A percentile compares a stretch with the other conserved stretches of the same genome.
Conservation (phyloP, 2,797 vertebrate species). For the Podarcis lilfordi region DNA sequence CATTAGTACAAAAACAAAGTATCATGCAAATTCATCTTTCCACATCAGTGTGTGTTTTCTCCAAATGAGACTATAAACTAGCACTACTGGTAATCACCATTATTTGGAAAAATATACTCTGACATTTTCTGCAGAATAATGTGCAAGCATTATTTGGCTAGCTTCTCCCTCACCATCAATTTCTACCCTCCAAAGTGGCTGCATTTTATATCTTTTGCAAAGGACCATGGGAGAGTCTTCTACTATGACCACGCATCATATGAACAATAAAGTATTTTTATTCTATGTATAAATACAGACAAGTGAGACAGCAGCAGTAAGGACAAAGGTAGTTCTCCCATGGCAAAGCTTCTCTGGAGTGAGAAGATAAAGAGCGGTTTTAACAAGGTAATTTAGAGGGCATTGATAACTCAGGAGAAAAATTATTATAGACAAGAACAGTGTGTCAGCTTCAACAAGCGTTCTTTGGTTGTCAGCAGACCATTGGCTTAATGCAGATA, state of each 20-base stretch:
- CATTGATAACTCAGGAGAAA: neutral
- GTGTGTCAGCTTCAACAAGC: neutral
- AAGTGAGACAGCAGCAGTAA: conserved; percentile 3
- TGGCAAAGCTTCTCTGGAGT: conserved; percentile 4
- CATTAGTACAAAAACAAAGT: neutral
- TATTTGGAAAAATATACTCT: neutral
- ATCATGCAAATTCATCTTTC: neutral
- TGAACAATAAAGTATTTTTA: conserved; percentile 26
- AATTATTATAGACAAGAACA: neutral
- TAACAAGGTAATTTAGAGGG: conserved; percentile 9
- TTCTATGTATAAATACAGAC: conserved; percentile 19
- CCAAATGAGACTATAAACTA: neutral
- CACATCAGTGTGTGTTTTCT: too few relatives aligned
- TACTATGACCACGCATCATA: neutral
- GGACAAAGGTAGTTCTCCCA: neutral
- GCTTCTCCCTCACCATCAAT: neutral
- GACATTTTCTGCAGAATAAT: neutral
- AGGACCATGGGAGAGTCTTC: neutral
- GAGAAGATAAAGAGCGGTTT: neutral
- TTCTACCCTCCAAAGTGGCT: neutral
- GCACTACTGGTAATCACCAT: neutral
- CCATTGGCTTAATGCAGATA: neutral
- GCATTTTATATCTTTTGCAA: conserved; percentile 4
- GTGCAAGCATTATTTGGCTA: neutral
- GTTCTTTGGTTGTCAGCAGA: neutral